Evolutionary conservation across 2,797 vertebrate genomes (phyloP).

Genomic region (Emydoidea blandingii): DNA sequence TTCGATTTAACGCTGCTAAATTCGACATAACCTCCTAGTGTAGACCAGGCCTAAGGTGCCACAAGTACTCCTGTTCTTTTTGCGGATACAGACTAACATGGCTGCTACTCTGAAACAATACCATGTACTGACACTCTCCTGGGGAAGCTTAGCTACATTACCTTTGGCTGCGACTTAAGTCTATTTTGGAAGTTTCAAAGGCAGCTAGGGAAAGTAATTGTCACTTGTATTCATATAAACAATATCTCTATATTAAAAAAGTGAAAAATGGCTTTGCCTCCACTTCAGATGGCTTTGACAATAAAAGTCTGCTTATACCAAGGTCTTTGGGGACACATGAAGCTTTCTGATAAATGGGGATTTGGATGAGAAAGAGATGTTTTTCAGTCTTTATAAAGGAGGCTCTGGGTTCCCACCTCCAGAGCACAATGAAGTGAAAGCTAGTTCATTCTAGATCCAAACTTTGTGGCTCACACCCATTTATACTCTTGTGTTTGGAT

Average conservation of each 20-base stretch:
- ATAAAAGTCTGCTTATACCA: constrained; percentile 65
- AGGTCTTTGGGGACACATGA: constrained; percentile 71
- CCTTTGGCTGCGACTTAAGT: constrained; percentile 56
- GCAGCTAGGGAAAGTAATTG: constrained; percentile 57
- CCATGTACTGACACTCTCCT: constrained; percentile 48
- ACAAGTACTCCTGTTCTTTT: too few relatives aligned
- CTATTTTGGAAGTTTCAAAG: constrained; percentile 70
- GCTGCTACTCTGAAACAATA: too few relatives aligned
- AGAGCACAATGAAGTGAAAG: constrained; percentile 59
- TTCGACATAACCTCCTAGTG: too few relatives aligned
- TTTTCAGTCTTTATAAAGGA: constrained; percentile 49
- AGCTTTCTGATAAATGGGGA: constrained; percentile 57
- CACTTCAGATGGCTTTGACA: constrained; percentile 68
- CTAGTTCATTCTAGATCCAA: constrained; percentile 17
- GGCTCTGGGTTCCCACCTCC: constrained; percentile 20
- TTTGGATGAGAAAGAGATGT: constrained; percentile 52
- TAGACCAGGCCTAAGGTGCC: too few relatives aligned
- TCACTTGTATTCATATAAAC: constrained; percentile 73
- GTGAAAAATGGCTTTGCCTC: constrained; percentile 63
- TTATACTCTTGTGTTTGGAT: not conserved
- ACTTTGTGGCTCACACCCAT: rapidly evolving
- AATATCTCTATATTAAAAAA: constrained; percentile 75
- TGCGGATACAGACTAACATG: too few relatives aligned
- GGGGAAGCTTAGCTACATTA: constrained; percentile 62
- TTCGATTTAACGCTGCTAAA: too few relatives aligned